Evolutionary conservation across 2,888 invertebrate genomes (phyloP).

Genomic region (Stenodema calcarata): DNA sequence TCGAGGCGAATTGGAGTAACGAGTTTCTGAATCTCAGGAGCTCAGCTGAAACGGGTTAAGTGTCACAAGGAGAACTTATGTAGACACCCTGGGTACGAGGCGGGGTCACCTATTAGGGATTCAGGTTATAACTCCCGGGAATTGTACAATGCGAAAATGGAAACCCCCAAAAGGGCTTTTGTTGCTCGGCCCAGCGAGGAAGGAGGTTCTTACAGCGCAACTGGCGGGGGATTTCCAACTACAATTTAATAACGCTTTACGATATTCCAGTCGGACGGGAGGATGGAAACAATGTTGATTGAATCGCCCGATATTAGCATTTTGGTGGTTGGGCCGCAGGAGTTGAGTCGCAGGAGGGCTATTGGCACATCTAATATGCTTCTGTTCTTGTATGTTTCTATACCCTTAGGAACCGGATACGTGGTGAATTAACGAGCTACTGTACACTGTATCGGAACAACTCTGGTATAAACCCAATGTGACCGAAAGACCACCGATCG

Average conservation of each 20-base stretch:
- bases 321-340: background rate
- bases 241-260: background rate
- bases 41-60: background rate
- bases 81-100: background rate
- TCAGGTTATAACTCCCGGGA: slow-evolving; percentile 15
- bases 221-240: background rate
- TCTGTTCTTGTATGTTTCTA: no score
- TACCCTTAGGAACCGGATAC: no score
- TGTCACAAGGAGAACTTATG: background rate
- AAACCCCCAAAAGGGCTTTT: background rate
- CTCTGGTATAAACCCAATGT: no score
- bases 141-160: slow-evolving; percentile 12
- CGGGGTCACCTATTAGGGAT: slow-evolving; percentile 19
- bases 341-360: background rate
- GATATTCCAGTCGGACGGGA: background rate
- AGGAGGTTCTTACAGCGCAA: background rate
- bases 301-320: background rate
- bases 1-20: slow-evolving; percentile 13
- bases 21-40: background rate
- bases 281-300: background rate
- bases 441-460: no score
- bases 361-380: background rate
- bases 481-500: no score
- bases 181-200: background rate
- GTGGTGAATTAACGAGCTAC: no score